phyloP scores from a whole-genome alignment of 2,888 invertebrate species.

The Gisinianus flammeolus region DNA sequence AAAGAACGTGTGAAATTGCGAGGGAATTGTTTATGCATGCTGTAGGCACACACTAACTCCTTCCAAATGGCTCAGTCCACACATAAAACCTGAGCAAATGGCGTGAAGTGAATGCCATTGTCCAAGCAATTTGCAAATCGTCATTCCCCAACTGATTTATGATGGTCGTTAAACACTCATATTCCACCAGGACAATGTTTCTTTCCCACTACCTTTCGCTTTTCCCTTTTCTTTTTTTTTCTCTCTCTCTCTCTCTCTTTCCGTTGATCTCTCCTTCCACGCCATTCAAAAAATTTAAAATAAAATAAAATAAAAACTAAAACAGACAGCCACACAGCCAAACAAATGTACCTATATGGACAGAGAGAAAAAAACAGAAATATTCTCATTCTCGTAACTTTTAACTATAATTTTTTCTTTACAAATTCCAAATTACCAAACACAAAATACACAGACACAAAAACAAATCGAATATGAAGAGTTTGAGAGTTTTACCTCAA shows the following conservation, averaged over 20 bases:
- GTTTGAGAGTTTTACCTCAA: too few relatives aligned
- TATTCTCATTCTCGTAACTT: too few relatives aligned
- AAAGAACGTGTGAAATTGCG: conserved; percentile 38
- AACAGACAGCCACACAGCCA: too few relatives aligned
- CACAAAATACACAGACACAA: too few relatives aligned
- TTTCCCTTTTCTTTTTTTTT: background rate
- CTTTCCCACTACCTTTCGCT: too few relatives aligned
- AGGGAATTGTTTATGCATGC: conserved; percentile 26
- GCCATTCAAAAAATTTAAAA: background rate
- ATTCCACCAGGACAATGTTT: conserved; percentile 12
- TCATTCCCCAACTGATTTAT: conserved; percentile 45
- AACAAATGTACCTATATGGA: too few relatives aligned
- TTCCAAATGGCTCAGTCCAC: conserved; percentile 28
- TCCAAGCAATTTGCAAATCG: conserved; percentile 47
- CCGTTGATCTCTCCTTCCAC: background rate
- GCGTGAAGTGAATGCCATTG: conserved; percentile 43
- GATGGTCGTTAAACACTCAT: conserved; percentile 36
- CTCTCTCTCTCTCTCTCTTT: conserved; percentile 9
- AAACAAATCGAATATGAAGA: too few relatives aligned
- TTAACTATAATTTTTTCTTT: too few relatives aligned
- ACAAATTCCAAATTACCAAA: too few relatives aligned
- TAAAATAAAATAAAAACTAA: background rate
- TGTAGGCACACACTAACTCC: conserved; percentile 20
- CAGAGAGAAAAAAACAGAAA: too few relatives aligned
- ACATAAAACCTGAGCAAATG: conserved; percentile 41